phyloP scores from a whole-genome alignment of 2,888 invertebrate genomes.

The Cataglyphis livida region DNA sequence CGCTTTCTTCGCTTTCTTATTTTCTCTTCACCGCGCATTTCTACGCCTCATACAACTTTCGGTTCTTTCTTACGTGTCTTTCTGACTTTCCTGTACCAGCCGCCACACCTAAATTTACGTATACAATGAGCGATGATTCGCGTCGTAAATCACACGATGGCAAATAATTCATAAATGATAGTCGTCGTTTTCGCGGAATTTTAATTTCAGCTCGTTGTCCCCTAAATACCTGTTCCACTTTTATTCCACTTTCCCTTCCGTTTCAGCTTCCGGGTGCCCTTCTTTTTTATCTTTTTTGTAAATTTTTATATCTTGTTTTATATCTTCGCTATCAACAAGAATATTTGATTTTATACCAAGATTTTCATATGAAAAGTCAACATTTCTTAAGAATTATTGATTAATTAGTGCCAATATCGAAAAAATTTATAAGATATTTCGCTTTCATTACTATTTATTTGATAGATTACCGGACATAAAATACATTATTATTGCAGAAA shows the following conservation, averaged over 20 bases:
- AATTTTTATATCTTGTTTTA: background rate
- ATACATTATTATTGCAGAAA: background rate
- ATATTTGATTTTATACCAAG: constrained; percentile 9
- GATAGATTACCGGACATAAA: background rate
- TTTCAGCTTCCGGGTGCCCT: background rate
- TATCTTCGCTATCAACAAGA: background rate
- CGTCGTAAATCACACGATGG: constrained; percentile 77
- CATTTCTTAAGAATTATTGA: constrained; percentile 8
- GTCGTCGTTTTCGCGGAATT: constrained; percentile 56
- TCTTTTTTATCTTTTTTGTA: constrained; percentile 2
- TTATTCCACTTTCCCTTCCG: background rate
- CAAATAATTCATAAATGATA: constrained; percentile 80
- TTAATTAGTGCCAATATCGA: constrained; percentile 23
- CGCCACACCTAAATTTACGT: constrained; percentile 51
- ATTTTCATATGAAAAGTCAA: background rate
- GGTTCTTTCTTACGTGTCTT: constrained; percentile 22
- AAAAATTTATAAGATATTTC: background rate
- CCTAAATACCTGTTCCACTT: constrained; percentile 17
- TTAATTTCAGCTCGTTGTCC: constrained; percentile 50
- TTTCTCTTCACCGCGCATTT: constrained; percentile 52
- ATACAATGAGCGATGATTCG: constrained; percentile 75
- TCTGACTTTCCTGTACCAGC: constrained; percentile 29
- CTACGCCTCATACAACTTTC: constrained; percentile 57
- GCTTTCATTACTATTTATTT: constrained; percentile 13
- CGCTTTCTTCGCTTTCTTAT: constrained; percentile 56